A percentile compares a stretch with the other conserved stretches of the same genome.
Conservation (phyloP, 2,888 invertebrate species). For the Sinodicranocentrus sp. region DNA sequence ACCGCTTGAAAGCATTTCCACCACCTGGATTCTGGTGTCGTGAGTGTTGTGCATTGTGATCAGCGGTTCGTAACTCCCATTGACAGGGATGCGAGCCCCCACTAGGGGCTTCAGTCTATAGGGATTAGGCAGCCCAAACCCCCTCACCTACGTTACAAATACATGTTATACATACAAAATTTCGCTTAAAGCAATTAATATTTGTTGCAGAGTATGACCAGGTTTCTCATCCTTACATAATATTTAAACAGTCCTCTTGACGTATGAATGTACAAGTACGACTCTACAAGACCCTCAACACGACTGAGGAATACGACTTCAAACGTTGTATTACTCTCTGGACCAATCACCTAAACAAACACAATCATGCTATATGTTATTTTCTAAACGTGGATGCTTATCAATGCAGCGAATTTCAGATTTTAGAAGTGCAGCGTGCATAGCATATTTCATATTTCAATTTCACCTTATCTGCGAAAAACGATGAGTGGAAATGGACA, state of each 20-base stretch:
- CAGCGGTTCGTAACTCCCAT: conserved; percentile 92
- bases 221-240: conserved; percentile 81
- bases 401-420: too few relatives aligned
- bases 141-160: conserved; percentile 91
- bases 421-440: too few relatives aligned
- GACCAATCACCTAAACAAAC: conserved; percentile 89
- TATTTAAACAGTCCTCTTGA: conserved; percentile 95
- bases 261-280: conserved; percentile 95
- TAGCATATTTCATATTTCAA: too few relatives aligned
- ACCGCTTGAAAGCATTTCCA: conserved; percentile 85
- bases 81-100: conserved; percentile 93
- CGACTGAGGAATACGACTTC: conserved; percentile 97
- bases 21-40: conserved; percentile 89
- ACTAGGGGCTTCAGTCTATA: conserved; percentile 94
- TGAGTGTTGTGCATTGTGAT: conserved; percentile 98
- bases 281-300: conserved; percentile 91
- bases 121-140: conserved; percentile 92
- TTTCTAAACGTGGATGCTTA: too few relatives aligned
- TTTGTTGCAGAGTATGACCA: neutral
- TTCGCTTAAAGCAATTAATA: too few relatives aligned
- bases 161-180: too few relatives aligned
- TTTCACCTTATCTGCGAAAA: conserved; percentile 97
- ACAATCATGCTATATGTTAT: too few relatives aligned
- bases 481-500: conserved; percentile 97
- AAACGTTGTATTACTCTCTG: conserved; percentile 95